Evolutionary conservation across 2,888 invertebrate species (phyloP).

Genomic region (Melanargia galathea): DNA sequence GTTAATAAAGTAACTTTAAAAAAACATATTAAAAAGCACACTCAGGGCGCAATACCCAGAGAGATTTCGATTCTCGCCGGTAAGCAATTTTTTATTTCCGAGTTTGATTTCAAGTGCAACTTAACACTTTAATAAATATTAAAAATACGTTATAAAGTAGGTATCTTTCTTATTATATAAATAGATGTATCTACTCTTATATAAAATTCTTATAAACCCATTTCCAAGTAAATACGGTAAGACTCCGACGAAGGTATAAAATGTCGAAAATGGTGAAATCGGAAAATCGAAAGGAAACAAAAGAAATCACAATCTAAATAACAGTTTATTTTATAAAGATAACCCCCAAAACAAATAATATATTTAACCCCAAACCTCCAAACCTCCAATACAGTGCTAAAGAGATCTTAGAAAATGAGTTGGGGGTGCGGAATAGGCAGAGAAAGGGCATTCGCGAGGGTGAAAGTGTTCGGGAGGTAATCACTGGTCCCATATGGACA

Average conservation of each 20-base stretch:
- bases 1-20: too few species aligned
- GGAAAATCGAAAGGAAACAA: neutral
- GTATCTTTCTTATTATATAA: too few species aligned
- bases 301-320: neutral
- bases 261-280: neutral
- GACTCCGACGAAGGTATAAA: neutral
- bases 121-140: too few species aligned
- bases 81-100: too few species aligned
- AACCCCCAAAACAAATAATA: constrained; percentile 13
- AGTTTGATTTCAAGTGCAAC: too few species aligned
- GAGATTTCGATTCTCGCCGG: too few species aligned
- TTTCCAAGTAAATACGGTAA: too few species aligned
- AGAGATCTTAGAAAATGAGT: constrained; percentile 67
- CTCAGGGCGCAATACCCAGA: too few species aligned
- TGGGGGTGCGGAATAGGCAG: constrained; percentile 60
- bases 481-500: constrained; percentile 80
- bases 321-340: constrained; percentile 8
- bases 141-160: too few species aligned
- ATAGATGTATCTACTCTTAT: too few species aligned
- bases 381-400: constrained; percentile 60
- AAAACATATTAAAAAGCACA: too few species aligned
- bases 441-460: constrained; percentile 70
- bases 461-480: constrained; percentile 74
- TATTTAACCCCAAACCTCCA: constrained; percentile 40
- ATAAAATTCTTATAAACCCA: too few species aligned